Evolutionary conservation across 1,140 invertebrate species (phyloP), one percentile per base, ranked within the genome.

Genomic region (Drosophila sucinea): DNA sequence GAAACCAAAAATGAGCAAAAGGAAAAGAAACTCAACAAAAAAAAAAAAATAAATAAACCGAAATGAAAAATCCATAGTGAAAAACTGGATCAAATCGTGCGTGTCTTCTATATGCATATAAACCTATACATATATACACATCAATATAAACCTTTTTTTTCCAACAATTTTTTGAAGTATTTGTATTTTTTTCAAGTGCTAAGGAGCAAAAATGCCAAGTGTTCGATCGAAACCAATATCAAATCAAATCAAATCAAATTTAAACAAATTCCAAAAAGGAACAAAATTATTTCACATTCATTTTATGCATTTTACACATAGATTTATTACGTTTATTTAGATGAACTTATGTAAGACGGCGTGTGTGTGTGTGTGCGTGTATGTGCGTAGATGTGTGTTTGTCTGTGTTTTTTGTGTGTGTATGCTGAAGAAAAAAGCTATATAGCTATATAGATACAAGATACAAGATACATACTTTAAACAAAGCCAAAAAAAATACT

Each of bases 401-500:
- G 40, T 70, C 40, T 62, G 38, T 70, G 57, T 63, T 65, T 17
- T 17, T 17, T 17, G 35, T 70, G 60, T 64, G 40, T 78, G 67
- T 76, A 60, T 74, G 76, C 72, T 17, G 23, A 5, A 27, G 44
- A 51, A 7, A 27, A 51, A 27, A 51, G 8, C 35, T 51, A 4
- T 23, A 44, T 44, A 51, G 69, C 55, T 64, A 51, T 51, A 51
- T 51, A 51, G 44, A 51, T 51, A 51, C 44, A 51, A 41, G 40
- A 41, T 41, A 41, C 40, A 41, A 51, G 44, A 51, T 51, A 51
- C 44, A 51, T 51, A 51, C 23, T 27, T 27, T 61, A 60, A 38
- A 68, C 56, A 68, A 81, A 74, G 81, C 82, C 87, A 85, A 70
- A 85, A 63, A 70, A 79, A 65, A 85, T 74, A 78, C 78, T 74